phyloP scores from a whole-genome alignment of 2,113 vertebrate species.

The Phainopepla nitens region DNA sequence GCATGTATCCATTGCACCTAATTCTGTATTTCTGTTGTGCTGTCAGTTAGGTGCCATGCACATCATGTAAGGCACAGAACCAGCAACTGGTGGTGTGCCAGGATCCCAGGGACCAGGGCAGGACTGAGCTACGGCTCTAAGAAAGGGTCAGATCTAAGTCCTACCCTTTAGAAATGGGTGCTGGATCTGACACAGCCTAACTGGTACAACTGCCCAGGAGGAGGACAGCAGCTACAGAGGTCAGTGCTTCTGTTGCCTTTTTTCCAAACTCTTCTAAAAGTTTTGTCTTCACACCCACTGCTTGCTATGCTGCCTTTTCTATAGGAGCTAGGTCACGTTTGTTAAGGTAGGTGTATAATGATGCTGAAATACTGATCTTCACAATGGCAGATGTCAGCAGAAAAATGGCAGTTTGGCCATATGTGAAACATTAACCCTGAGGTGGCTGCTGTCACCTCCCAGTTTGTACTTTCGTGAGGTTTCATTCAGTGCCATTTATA shows the following conservation, averaged over 20 bases:
- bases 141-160: background rate
- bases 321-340: background rate
- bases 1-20: background rate
- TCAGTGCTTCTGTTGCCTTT: background rate
- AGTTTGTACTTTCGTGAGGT: background rate
- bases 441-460: conserved; percentile 5
- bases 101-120: background rate
- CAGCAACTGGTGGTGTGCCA: background rate
- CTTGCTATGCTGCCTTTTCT: background rate
- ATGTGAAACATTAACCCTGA: conserved; percentile 19
- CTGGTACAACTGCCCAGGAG: background rate
- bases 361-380: background rate
- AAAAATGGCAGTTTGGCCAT: background rate
- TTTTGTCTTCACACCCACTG: background rate
- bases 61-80: background rate
- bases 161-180: background rate
- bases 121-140: background rate
- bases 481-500: conserved; percentile 49
- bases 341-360: background rate
- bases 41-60: background rate
- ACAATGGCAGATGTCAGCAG: background rate
- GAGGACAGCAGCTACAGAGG: background rate
- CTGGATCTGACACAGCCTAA: background rate
- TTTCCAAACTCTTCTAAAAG: background rate
- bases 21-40: background rate